These are phyloP conservation scores for Aporrectodea caliginosa DNA, from an alignment of 1,140 invertebrate species.

Conservation along the genomic window DNA sequence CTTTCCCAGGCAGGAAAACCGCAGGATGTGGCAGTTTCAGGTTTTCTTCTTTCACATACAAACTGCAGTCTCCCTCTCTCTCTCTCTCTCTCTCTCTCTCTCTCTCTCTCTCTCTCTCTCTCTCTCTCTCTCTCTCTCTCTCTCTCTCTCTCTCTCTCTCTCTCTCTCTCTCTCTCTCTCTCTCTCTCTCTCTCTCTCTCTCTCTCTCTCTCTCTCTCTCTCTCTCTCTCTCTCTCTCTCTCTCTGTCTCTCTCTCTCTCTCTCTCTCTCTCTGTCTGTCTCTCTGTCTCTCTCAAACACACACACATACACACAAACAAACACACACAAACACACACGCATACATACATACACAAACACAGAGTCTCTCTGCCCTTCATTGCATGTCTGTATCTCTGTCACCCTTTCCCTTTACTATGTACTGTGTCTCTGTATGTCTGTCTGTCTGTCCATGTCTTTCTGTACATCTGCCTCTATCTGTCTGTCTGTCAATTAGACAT, in stretches of 20 bases:
- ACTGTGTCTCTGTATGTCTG: background rate
- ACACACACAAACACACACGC: no score
- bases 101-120: background rate
- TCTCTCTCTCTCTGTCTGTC: slow-evolving; percentile 21
- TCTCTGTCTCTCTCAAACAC: slow-evolving; percentile 22
- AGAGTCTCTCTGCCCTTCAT: slow-evolving; percentile 12
- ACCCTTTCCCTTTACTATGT: background rate
- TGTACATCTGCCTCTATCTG: no score
- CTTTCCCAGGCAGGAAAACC: no score
- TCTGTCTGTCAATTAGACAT: no score
- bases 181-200: slow-evolving; percentile 25
- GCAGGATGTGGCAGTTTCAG: no score
- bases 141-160: slow-evolving; percentile 7
- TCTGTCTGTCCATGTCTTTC: background rate
- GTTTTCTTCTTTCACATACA: no score
- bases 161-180: slow-evolving; percentile 1
- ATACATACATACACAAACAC: background rate
- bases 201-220: slow-evolving; percentile 23
- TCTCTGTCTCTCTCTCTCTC: slow-evolving; percentile 11
- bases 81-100: background rate
- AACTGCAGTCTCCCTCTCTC: background rate
- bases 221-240: slow-evolving; percentile 12
- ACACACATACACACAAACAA: no score
- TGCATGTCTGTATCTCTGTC: slow-evolving; percentile 8
- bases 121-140: slow-evolving; percentile 14